Evolutionary conservation across 2,797 vertebrate genomes (phyloP).

Genomic region (Sebastes iracundus): DNA sequence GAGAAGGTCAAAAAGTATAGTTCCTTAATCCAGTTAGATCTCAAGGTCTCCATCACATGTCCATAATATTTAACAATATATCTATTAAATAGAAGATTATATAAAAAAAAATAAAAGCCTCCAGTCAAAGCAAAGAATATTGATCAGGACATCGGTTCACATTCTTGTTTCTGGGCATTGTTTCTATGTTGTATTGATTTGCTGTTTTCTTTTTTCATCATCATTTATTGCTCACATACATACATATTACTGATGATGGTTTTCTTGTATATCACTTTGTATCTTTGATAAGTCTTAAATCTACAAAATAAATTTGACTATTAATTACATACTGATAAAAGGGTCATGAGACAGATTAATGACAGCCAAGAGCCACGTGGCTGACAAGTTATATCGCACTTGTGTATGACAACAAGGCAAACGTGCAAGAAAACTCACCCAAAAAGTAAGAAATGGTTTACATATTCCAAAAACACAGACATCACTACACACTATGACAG

Average conservation of each 20-base stretch:
- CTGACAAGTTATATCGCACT: background rate
- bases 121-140: background rate
- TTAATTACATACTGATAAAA: too few species aligned
- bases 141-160: background rate
- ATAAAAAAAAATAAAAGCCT: background rate
- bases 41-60: background rate
- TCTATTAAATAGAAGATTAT: background rate
- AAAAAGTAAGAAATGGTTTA: background rate
- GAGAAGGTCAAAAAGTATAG: background rate
- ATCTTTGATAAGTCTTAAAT: too few species aligned
- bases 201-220: background rate
- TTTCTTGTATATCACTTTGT: too few species aligned
- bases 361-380: too few species aligned
- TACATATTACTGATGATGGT: too few species aligned
- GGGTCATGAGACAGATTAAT: too few species aligned
- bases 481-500: conserved; percentile 3
- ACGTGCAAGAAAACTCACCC: background rate
- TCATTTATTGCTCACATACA: background rate
- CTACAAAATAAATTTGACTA: too few species aligned
- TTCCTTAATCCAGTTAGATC: background rate
- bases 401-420: background rate
- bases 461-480: conserved; percentile 17
- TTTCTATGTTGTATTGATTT: too few species aligned
- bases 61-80: background rate
- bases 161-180: too few species aligned